Evolutionary conservation across 2,888 invertebrate genomes (phyloP).

Genomic region (Ellobium chinense): DNA sequence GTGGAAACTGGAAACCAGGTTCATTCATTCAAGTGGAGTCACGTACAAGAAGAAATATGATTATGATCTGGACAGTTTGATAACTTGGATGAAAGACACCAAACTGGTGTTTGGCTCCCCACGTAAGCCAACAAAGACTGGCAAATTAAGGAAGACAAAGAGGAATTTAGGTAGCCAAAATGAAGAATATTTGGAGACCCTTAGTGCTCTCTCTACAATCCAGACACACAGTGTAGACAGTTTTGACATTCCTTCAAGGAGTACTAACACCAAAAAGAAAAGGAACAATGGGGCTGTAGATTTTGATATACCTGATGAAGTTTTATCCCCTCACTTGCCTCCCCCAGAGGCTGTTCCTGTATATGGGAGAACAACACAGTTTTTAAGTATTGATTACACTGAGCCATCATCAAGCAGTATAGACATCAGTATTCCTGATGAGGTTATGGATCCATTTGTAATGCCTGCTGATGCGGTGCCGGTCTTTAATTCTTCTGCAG

Average conservation of each 20-base stretch:
- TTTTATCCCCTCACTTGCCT: neutral
- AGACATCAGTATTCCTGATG: constrained; percentile 6
- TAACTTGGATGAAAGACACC: constrained; percentile 43
- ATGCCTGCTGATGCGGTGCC: neutral
- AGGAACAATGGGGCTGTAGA: neutral
- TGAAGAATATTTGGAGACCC: constrained; percentile 26
- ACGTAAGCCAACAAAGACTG: constrained; percentile 36
- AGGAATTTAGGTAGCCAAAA: neutral
- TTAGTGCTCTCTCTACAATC: constrained; percentile 15
- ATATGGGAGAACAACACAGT: neutral
- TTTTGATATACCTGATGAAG: neutral
- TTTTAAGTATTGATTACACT: neutral
- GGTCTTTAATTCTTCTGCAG: neutral
- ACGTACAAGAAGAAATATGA: constrained; percentile 23
- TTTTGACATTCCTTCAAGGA: neutral
- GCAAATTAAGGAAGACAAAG: constrained; percentile 37
- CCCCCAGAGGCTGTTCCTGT: neutral
- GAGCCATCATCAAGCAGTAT: neutral
- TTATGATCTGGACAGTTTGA: constrained; percentile 30
- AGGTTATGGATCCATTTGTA: neutral
- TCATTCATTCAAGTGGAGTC: neutral
- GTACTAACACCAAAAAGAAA: neutral
- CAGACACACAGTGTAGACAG: neutral
- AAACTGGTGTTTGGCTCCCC: constrained; percentile 19
- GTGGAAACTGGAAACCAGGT: neutral